Evolutionary conservation across 2,888 invertebrate genomes (phyloP).

Genomic region (Ectropis crepuscularia): DNA sequence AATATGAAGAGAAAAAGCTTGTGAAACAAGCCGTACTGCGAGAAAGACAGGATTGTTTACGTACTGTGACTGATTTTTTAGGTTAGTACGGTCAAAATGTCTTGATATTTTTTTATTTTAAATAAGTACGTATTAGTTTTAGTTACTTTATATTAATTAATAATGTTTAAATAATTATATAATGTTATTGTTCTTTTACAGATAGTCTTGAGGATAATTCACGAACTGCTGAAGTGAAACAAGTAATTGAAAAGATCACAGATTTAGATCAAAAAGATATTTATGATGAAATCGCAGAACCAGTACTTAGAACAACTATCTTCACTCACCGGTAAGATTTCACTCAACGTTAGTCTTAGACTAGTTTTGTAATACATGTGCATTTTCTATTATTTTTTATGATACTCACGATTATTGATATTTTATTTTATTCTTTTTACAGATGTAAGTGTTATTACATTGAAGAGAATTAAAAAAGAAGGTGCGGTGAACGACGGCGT

Average conservation of each 20-base stretch:
- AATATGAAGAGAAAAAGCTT: conserved; percentile 17
- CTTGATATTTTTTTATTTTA: no score
- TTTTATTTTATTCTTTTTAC: conserved; percentile 21
- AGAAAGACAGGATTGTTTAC: conserved; percentile 11
- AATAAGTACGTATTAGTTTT: no score
- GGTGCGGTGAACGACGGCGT: conserved; percentile 23
- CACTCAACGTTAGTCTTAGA: conserved; percentile 5
- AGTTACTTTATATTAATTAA: no score
- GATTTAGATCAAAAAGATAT: conserved; percentile 31
- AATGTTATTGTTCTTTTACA: neutral
- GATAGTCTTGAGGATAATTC: conserved; percentile 2
- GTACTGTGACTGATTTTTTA: conserved; percentile 5
- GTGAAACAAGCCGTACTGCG: conserved; percentile 15
- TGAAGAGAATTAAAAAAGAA: conserved; percentile 31
- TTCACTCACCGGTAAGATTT: conserved; percentile 29
- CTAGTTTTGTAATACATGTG: conserved; percentile 5
- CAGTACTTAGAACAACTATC: conserved; percentile 29
- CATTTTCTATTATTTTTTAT: conserved; percentile 19
- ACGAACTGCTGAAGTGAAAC: conserved; percentile 18
- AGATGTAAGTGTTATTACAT: conserved; percentile 29
- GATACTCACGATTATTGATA: conserved; percentile 21
- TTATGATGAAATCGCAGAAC: conserved; percentile 30
- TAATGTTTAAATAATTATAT: no score
- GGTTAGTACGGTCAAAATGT: conserved; percentile 7
- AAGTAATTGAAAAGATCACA: conserved; percentile 21